Base-by-base conservation (phyloP, 2,888 invertebrate species). In the Epinotia bilunana region DNA sequence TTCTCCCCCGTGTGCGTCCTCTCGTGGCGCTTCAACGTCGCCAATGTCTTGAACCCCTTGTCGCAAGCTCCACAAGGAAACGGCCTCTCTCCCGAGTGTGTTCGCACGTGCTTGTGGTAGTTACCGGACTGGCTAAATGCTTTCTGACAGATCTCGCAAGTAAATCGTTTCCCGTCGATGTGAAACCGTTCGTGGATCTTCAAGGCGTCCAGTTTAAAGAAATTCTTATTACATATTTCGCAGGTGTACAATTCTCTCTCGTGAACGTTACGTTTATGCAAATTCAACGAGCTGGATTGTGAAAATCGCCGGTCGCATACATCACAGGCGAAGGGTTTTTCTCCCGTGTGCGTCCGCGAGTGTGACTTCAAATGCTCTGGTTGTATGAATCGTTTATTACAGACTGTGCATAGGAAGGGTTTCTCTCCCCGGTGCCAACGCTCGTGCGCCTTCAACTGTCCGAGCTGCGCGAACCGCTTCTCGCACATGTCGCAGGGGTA, bases 201-300 rank as follows among this genome's bases (percentile, higher is more conserved):
- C 6, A 53, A 53, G 6, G 49, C 49, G 7, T 53, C 49, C 6
- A 53, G 49, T 53, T 53, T 16, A 4, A 6, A 4, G 49, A 53
- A 53, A 53, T 53, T n/a, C 49, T 53, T 53, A n/a, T 53, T 53
- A n/a, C 49, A 53, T 53, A 53, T n/a, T 53, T n/a, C 49, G n/a
- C 49, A 53, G 49, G 49, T 1, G 7, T 53, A 53, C 49, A 4
- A 53, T n/a, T 53, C 49, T 53, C n/a, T 53, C 1, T 53, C 49
- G 13, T 53, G 49, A 53, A 53, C 16, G 16, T n/a, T 53, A n/a
- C 49, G 49, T 53, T 53, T 53, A 53, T 53, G 49, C n/a, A n/a
- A n/a, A n/a, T 53, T 53, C n/a, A 53, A 53, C n/a, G 49, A 5
- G 49, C 49, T 53, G n/a, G 16, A n/a, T 16, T 53, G 49, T 53